Conservation (phyloP, 2,888 invertebrate species). For the Yponomeuta malinellus region DNA sequence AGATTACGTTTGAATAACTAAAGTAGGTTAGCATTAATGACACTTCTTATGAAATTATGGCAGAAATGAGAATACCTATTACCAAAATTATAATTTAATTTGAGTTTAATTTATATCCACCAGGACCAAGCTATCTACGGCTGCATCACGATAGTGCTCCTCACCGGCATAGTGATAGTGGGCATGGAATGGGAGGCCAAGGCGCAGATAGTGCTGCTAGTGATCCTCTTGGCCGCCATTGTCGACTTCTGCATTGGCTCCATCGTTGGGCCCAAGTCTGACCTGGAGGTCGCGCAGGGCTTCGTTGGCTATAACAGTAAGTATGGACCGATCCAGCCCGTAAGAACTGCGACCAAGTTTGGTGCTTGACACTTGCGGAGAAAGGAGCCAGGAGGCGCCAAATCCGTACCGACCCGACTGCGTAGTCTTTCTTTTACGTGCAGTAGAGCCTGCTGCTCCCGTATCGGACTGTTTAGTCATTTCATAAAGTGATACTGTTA, state of each 20-base stretch:
- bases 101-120: constrained; percentile 9
- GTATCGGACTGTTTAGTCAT: too few species aligned
- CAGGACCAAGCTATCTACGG: constrained; percentile 90
- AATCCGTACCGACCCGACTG: too few species aligned
- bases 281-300: constrained; percentile 83
- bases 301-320: constrained; percentile 93
- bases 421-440: too few species aligned
- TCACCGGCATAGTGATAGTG: constrained; percentile 92
- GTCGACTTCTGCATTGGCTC: constrained; percentile 92
- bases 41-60: too few species aligned
- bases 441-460: too few species aligned
- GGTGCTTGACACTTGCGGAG: not conserved
- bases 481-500: too few species aligned
- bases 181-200: constrained; percentile 99
- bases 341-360: not conserved
- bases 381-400: too few species aligned
- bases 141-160: constrained; percentile 85
- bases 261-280: constrained; percentile 86
- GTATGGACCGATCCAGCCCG: constrained; percentile 28
- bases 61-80: too few species aligned
- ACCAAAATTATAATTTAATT: too few species aligned
- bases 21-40: too few species aligned
- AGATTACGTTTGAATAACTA: too few species aligned
- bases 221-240: constrained; percentile 90
- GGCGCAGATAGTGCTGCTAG: constrained; percentile 90